Evolutionary conservation across 2,797 vertebrate species (phyloP), one percentile per base, ranked within the genome.

Genomic region (Bovichtus variegatus): DNA sequence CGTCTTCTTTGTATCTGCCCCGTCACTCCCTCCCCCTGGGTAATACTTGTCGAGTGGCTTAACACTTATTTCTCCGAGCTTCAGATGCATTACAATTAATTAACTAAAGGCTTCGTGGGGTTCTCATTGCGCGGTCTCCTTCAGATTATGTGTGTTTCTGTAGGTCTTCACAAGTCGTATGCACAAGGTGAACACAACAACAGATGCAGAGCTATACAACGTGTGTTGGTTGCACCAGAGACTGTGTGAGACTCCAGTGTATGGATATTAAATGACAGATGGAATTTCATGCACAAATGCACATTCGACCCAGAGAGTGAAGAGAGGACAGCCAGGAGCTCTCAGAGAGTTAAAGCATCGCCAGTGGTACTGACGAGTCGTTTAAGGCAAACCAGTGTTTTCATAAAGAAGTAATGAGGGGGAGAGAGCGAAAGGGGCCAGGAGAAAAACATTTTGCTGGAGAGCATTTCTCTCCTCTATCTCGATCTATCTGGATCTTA

Each of bases 1-100:
- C 34, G 41, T 65, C 68, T 57, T 27, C 41, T 78, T 85, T 31
- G 69, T 59, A 73, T 67, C 85, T 81, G 69, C 85, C 81, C 74
- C 7, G 63, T 89, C 83, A 82, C 74, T 77, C 43, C 29, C 16
- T 12, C 78, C 68, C 72, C 29, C 62, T 46, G 4, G 1, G 25
- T 75, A 16, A 55, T 46, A 41, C 19, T 63, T 10, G 3, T 10
- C 16, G 15, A 77, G 53, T 63, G 65, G 75, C 82, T 78, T 54
- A 74, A 76, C 72, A 69, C 43, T 71, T 55, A 78, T 74, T 40
- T 81, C 61, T 55, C 58, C n/a, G 2, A 63, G 84, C 34, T 9
- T 34, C 77, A 63, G 66, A 69, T 1, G 38, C 64, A 41, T 5
- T 76, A 69, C 61, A 73, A 73, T 83, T 75, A 58, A 83, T 88